Percentiles rank a stretch among this genome's conserved stretches.
Conservation (phyloP, 2,113 vertebrate species). For the Phalacrocorax carbo region DNA sequence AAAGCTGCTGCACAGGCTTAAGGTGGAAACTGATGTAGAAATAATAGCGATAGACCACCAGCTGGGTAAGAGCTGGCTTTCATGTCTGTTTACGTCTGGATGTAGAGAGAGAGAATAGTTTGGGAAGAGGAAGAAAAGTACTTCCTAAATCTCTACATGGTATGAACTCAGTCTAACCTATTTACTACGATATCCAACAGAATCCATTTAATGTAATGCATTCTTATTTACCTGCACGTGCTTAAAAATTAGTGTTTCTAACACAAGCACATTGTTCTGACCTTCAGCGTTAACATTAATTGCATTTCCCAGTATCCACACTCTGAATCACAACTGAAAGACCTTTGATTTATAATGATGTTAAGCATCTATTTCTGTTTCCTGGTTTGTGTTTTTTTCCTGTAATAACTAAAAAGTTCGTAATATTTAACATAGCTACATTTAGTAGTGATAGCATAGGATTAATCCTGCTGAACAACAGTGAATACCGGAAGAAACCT, state of each 20-base stretch:
- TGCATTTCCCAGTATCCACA: background rate
- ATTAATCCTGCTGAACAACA: background rate
- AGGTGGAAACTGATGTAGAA: background rate
- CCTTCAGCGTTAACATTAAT: background rate
- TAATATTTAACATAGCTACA: background rate
- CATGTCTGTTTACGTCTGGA: background rate
- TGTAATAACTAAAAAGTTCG: background rate
- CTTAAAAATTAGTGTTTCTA: constrained; percentile 39
- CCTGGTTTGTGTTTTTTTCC: background rate
- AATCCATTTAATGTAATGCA: background rate
- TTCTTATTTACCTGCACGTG: constrained; percentile 17
- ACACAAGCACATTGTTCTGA: constrained; percentile 38
- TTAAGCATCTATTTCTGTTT: background rate
- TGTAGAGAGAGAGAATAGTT: background rate
- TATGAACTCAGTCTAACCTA: background rate
- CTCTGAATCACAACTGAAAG: background rate
- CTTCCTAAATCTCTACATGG: background rate
- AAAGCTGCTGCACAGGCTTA: background rate
- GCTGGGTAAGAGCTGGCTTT: background rate
- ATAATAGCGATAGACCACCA: background rate
- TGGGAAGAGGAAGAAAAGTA: background rate
- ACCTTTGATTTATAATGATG: background rate
- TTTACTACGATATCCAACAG: background rate
- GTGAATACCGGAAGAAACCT: background rate
- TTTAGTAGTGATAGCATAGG: background rate